Evolutionary conservation across 1,140 invertebrate genomes (phyloP).

Genomic region (Euwallacea fornicatus): DNA sequence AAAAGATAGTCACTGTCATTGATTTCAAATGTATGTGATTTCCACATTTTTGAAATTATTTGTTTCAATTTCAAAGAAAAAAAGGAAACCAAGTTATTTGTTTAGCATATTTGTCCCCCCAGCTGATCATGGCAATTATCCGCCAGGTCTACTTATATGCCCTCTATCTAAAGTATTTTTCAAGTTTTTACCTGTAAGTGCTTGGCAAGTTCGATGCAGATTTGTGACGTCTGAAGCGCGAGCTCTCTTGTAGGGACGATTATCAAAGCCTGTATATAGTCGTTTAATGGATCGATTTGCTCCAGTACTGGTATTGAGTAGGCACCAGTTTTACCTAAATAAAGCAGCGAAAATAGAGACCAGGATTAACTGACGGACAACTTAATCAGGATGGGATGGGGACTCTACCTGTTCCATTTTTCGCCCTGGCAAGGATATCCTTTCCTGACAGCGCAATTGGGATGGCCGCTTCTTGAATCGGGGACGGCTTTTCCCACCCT

Average conservation of each 20-base stretch:
- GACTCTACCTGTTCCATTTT: slow-evolving; percentile 88
- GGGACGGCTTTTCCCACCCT: slow-evolving; percentile 99
- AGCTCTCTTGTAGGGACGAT: slow-evolving; percentile 99
- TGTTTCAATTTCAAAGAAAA: background rate
- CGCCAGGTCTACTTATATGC: slow-evolving; percentile 37
- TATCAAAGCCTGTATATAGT: slow-evolving; percentile 94
- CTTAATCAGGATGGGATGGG: too few species aligned
- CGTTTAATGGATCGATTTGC: slow-evolving; percentile 86
- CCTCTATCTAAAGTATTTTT: background rate
- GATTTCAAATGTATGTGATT: slow-evolving; percentile 12
- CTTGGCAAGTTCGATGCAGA: slow-evolving; percentile 98
- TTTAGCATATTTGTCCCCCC: slow-evolving; percentile 41
- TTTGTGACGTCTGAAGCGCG: slow-evolving; percentile 98
- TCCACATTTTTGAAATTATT: slow-evolving; percentile 4
- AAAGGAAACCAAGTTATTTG: slow-evolving; percentile 34
- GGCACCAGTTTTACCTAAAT: slow-evolving; percentile 91
- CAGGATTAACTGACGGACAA: too few species aligned
- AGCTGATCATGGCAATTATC: slow-evolving; percentile 10
- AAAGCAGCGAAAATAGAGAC: background rate
- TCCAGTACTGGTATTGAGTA: slow-evolving; percentile 99
- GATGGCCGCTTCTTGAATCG: slow-evolving; percentile 99
- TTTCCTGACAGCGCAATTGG: slow-evolving; percentile 96
- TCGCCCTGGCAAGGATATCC: slow-evolving; percentile 97
- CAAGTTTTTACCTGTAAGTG: slow-evolving; percentile 69
- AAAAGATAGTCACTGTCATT: too few species aligned